Evolutionary conservation across 1,140 invertebrate species (phyloP).

Genomic region (Adelges cooleyi): DNA sequence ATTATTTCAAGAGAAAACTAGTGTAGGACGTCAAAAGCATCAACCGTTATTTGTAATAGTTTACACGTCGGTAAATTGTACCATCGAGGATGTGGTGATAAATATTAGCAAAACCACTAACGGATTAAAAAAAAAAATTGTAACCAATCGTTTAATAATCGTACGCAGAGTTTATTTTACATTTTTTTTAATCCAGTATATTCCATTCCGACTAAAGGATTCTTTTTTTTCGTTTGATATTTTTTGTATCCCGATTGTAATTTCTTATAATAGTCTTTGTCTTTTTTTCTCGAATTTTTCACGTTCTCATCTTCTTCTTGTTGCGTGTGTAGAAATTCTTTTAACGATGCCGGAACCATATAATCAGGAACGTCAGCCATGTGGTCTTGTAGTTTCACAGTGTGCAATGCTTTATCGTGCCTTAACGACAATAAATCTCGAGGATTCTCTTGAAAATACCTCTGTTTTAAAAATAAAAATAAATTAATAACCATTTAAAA

Average conservation of each 20-base stretch:
- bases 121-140: too few relatives aligned
- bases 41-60: too few relatives aligned
- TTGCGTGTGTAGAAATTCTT: conserved; percentile 24
- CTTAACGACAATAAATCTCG: conserved; percentile 74
- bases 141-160: too few relatives aligned
- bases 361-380: conserved; percentile 91
- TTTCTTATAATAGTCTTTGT: conserved; percentile 9
- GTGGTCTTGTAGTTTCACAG: conserved; percentile 70
- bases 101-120: too few relatives aligned
- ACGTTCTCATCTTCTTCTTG: conserved; percentile 18
- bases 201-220: conserved; percentile 32
- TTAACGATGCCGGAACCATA: conserved; percentile 64
- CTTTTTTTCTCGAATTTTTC: conserved; percentile 24
- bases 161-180: background rate
- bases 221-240: conserved; percentile 27
- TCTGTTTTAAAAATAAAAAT: conserved; percentile 39
- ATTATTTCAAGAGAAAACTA: too few relatives aligned
- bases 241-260: conserved; percentile 16
- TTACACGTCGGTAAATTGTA: too few relatives aligned
- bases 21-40: too few relatives aligned
- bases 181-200: conserved; percentile 31
- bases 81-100: too few relatives aligned
- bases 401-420: conserved; percentile 85
- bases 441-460: conserved; percentile 92
- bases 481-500: background rate